These are phyloP conservation scores for Busseola fusca DNA, from an alignment of 2,888 invertebrate species.

Conservation along the genomic window DNA sequence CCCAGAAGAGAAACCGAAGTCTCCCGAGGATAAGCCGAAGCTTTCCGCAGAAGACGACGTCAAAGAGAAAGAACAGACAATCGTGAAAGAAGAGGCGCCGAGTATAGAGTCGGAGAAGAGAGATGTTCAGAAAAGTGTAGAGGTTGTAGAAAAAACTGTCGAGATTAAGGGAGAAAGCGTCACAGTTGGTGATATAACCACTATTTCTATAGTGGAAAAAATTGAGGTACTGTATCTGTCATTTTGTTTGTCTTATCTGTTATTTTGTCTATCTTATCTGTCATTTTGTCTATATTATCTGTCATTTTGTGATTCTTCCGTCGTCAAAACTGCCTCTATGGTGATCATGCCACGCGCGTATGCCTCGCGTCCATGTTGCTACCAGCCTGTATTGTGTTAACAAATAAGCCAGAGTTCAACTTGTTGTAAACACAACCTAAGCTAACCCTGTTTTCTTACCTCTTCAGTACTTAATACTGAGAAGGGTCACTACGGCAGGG, in stretches of 20 bases:
- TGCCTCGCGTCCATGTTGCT: too few relatives aligned
- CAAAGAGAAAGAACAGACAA: conserved; percentile 42
- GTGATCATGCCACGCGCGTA: too few relatives aligned
- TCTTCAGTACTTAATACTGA: conserved; percentile 25
- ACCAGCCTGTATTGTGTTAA: too few relatives aligned
- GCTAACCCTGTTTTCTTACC: conserved; percentile 37
- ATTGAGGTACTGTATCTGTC: conserved; percentile 47
- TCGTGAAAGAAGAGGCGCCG: conserved; percentile 69
- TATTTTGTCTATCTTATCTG: too few relatives aligned
- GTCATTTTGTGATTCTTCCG: too few relatives aligned
- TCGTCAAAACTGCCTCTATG: too few relatives aligned
- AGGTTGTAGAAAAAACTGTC: conserved; percentile 1
- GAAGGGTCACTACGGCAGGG: conserved; percentile 48
- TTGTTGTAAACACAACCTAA: background rate
- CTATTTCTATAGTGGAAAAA: conserved; percentile 35
- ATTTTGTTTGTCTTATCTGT: too few relatives aligned
- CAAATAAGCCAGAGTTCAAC: too few relatives aligned
- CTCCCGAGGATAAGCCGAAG: conserved; percentile 48
- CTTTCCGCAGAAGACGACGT: conserved; percentile 49
- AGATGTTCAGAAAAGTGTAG: conserved; percentile 2
- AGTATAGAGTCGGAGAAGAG: conserved; percentile 70
- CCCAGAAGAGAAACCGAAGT: conserved; percentile 49
- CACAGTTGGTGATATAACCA: conserved; percentile 14
- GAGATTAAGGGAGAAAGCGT: background rate
- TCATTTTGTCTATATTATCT: too few relatives aligned